Evolutionary conservation across 2,113 vertebrate genomes (phyloP), one percentile per base, ranked within the genome.

Genomic region (Phylloscopus trochilus): DNA sequence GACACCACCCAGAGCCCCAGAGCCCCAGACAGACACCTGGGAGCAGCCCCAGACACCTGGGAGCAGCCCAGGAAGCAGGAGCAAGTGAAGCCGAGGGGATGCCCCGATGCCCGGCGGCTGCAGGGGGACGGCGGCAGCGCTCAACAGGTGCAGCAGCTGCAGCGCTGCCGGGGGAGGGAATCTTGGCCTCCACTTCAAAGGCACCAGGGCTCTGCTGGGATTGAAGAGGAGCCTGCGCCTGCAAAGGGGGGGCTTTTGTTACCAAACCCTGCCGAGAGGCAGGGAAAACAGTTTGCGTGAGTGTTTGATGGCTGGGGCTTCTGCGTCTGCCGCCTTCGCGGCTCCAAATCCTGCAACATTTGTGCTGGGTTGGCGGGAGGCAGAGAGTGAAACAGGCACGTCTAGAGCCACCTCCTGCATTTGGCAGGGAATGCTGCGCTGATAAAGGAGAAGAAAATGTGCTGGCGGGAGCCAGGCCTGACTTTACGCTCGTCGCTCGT

Each of bases 271-370:
- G n/a, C 10, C 1, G 92, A 76, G 91, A 95, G 92, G 89, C 92
- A 95, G 92, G 64, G 95, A 80, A 90, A 93, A 95, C 94, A 95
- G 27, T 75, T 75, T 63, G 91, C 6, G 31, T 87, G 87, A 58
- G 83, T 23, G 94, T 89, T 37, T 62, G 94, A 68, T 78, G 94
- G 94, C 91, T 89, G 93, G 28, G 92, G 62, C 14, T 68, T 1
- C 89, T 23, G 83, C 44, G 91, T 91, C 95, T 97, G 96, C 95
- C 89, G 69, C 94, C 93, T 95, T 93, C 84, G 33, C 92, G 87
- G 94, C 95, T 89, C 95, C 70, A 0, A 0, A 27, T 30, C 91
- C 59, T 31, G 77, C 89, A 89, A 55, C 92, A 78, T 77, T 93
- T 87, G 92, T 78, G 92, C 94, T 49, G 92, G 92, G 5, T 89